Percentiles rank a stretch among this genome's conserved stretches.
These are phyloP conservation scores for Catalaphyllia jardinei DNA, from an alignment of 64 coral and sea anemone genomes.

Conservation along the genomic window DNA sequence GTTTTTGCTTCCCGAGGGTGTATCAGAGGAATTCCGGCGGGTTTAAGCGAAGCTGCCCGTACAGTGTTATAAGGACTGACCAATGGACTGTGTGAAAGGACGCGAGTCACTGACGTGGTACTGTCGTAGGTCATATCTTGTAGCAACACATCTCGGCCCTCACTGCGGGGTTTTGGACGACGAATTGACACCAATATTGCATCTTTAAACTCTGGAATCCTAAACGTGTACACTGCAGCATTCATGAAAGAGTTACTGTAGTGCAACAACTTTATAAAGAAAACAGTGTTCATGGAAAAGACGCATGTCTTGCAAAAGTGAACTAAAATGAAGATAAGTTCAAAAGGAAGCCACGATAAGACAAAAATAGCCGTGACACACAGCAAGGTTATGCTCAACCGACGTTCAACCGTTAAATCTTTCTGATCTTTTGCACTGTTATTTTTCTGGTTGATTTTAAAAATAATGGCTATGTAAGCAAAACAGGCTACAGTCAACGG, in stretches of 20 bases:
- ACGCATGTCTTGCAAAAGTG: conserved; percentile 56
- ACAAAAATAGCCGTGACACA: conserved; percentile 41
- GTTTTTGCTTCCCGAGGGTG: too few species aligned
- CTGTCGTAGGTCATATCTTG: conserved; percentile 25
- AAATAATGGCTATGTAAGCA: conserved; percentile 18
- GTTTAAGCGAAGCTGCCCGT: background rate
- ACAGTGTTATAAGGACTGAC: background rate
- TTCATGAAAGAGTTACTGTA: conserved; percentile 70
- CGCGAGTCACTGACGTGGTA: conserved; percentile 10
- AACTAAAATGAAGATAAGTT: conserved; percentile 50
- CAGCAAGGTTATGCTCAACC: conserved; percentile 37
- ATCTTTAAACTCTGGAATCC: conserved; percentile 66
- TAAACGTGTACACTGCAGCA: conserved; percentile 41
- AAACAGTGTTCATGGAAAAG: background rate
- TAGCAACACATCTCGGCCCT: background rate
- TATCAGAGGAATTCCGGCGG: background rate
- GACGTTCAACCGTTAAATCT: conserved; percentile 31
- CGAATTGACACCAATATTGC: conserved; percentile 8
- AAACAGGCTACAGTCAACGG: background rate
- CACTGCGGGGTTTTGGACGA: background rate
- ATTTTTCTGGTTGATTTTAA: conserved; percentile 26
- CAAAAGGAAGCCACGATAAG: conserved; percentile 52
- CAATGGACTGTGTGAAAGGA: background rate
- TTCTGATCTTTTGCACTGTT: conserved; percentile 26
- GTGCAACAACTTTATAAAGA: conserved; percentile 52